These are phyloP conservation scores for Gadus chalcogrammus DNA, from an alignment of 2,113 vertebrate genomes.

Conservation along the genomic window DNA sequence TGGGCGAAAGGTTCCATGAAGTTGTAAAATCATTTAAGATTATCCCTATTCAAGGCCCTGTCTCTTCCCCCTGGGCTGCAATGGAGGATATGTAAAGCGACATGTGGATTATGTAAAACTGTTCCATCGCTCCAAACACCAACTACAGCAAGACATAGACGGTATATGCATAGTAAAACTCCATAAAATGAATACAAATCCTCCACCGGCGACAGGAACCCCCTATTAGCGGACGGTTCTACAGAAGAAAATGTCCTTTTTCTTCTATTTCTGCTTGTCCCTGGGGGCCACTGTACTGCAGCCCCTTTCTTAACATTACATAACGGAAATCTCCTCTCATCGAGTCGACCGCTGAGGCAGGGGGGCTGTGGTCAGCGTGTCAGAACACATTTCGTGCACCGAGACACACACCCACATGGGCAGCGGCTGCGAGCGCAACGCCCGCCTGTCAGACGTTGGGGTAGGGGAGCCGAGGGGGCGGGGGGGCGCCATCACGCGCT, in stretches of 20 bases:
- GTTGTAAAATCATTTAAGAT: conserved; percentile 22
- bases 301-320: conserved; percentile 20
- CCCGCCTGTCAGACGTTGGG: conserved; percentile 26
- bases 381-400: conserved; percentile 35
- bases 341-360: conserved; percentile 1
- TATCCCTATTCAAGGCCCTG: background rate
- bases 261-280: background rate
- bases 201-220: conserved; percentile 6
- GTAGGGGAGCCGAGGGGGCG: too few species aligned
- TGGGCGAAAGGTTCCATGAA: too few species aligned
- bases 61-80: conserved; percentile 3
- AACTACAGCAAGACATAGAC: conserved; percentile 8
- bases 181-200: conserved; percentile 16
- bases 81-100: conserved; percentile 12
- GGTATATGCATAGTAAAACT: conserved; percentile 7
- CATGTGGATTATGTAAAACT: conserved; percentile 30
- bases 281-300: conserved; percentile 5
- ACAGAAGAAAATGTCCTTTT: too few species aligned
- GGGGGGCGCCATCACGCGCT: conserved; percentile 26
- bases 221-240: conserved; percentile 7
- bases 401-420: conserved; percentile 18
- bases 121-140: background rate
- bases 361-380: conserved; percentile 22
- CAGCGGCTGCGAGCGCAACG: conserved; percentile 19
- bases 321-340: conserved; percentile 33